Percentiles rank a stretch among this genome's conserved stretches.
Conservation (phyloP, 2,888 invertebrate species). For the Uropetala carovei region DNA sequence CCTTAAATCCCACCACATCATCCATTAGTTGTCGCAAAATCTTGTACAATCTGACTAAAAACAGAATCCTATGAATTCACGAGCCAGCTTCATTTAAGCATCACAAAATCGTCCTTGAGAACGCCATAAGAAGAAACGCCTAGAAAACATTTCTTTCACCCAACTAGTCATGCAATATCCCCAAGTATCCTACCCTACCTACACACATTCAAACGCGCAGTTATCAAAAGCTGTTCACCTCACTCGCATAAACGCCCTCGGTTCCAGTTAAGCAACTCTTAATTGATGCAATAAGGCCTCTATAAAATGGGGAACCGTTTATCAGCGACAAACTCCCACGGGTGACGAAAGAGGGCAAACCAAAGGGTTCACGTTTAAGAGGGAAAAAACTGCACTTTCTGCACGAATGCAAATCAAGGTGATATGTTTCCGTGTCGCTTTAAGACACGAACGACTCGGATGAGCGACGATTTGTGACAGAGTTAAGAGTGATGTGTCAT, state of each 20-base stretch:
- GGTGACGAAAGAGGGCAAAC: not conserved
- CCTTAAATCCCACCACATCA: too few relatives aligned
- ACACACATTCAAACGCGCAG: too few relatives aligned
- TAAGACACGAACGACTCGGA: not conserved
- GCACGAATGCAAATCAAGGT: not conserved
- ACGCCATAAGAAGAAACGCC: too few relatives aligned
- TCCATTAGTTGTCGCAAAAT: too few relatives aligned
- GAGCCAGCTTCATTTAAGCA: too few relatives aligned
- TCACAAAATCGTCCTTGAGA: too few relatives aligned
- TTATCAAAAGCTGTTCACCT: not conserved
- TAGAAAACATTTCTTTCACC: too few relatives aligned
- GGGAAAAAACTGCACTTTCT: not conserved
- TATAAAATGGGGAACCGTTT: not conserved
- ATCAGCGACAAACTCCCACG: not conserved
- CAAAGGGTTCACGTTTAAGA: not conserved
- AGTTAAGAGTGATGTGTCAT: not conserved
- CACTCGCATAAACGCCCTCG: not conserved
- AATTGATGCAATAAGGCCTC: not conserved
- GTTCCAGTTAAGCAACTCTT: not conserved
- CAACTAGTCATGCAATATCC: too few relatives aligned
- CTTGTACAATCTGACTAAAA: too few relatives aligned
- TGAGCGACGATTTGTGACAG: not conserved
- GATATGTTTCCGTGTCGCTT: not conserved
- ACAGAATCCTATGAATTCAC: too few relatives aligned
- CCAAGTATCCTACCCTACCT: too few relatives aligned